A percentile compares a stretch with the other conserved stretches of the same genome.
phyloP scores from a whole-genome alignment of 53 echinoderm and acorn worm species.

The Actinopyga echinites region DNA sequence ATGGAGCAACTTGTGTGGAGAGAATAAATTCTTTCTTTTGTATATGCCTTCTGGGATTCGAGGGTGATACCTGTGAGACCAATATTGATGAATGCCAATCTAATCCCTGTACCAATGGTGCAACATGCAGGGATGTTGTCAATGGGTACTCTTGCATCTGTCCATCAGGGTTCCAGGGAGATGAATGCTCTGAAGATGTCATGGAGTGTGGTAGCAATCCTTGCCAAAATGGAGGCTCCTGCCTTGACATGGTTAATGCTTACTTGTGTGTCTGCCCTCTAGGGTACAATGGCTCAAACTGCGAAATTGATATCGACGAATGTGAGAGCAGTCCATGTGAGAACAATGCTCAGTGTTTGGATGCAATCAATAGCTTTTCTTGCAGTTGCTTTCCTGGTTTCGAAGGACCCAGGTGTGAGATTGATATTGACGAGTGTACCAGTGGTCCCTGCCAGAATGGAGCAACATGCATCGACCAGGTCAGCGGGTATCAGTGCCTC shows the following conservation, averaged over 20 bases:
- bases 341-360: constrained; percentile 48
- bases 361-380: constrained; percentile 43
- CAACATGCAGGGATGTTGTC: constrained; percentile 61
- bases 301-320: constrained; percentile 58
- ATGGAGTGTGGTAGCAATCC: constrained; percentile 52
- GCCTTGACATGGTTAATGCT: constrained; percentile 55
- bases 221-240: constrained; percentile 54
- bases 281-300: constrained; percentile 55
- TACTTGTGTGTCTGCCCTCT: constrained; percentile 61
- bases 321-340: constrained; percentile 58
- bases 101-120: constrained; percentile 58
- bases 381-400: constrained; percentile 61
- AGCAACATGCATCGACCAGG: constrained; percentile 56
- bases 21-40: constrained; percentile 43
- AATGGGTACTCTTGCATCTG: constrained; percentile 65
- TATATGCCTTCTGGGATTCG: constrained; percentile 46
- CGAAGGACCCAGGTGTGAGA: constrained; percentile 43
- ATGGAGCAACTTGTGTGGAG: constrained; percentile 50
- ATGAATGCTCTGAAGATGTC: constrained; percentile 48
- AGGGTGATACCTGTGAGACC: constrained; percentile 33
- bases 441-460: constrained; percentile 61
- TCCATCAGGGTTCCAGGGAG: constrained; percentile 62
- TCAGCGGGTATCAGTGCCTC: constrained; percentile 50
- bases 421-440: constrained; percentile 62
- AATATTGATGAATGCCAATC: constrained; percentile 60